Evolutionary conservation across 2,113 vertebrate species (phyloP), one percentile per base, ranked within the genome.

Genomic region (Brienomyrus brachyistius): DNA sequence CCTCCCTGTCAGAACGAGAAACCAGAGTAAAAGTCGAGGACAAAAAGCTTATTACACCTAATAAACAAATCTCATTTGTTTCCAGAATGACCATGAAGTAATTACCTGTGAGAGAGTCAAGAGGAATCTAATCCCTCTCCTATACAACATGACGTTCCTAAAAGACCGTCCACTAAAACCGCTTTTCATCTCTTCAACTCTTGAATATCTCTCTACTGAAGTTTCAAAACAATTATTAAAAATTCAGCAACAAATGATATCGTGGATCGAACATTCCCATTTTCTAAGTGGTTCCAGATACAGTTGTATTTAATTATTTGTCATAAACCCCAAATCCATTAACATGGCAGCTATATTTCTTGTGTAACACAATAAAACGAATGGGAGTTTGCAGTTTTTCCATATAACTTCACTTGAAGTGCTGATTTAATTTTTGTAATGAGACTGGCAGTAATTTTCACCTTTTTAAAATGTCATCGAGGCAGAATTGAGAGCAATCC

Each of bases 11-110:
- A 90, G 90, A 89, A 93, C 91, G 94, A 35, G 74, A 91, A 40
- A 19, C 89, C 87, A 40, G 90, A 88, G 89, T 74, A 62, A 94
- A 94, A 94, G n/a, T 95, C 93, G 93, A 89, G 92, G 94, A 92
- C 74, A 90, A 85, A 94, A 94, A 95, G 94, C 93, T 95, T 93
- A 96, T 95, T 95, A 95, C 95, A 96, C 96, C 95, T 95, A 96
- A 97, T 97, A 96, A 96, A 94, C 94, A 92, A 95, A 93, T n/a
- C 93, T 94, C 90, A 91, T 5, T 92, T 88, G 82, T 92, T 92
- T 92, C 77, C 56, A 82, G 62, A 90, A 89, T 89, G 56, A 45
- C 82, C 50, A 19, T 40, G 31, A 54, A 83, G 54, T 86, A 51
- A 70, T 66, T 90, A 92, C 91, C 92, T 87, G 56, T 40, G 89